A percentile compares a stretch with the other conserved stretches of the same genome.
Conservation (phyloP, 2,888 invertebrate species). For the Ariolimax columbianus region DNA sequence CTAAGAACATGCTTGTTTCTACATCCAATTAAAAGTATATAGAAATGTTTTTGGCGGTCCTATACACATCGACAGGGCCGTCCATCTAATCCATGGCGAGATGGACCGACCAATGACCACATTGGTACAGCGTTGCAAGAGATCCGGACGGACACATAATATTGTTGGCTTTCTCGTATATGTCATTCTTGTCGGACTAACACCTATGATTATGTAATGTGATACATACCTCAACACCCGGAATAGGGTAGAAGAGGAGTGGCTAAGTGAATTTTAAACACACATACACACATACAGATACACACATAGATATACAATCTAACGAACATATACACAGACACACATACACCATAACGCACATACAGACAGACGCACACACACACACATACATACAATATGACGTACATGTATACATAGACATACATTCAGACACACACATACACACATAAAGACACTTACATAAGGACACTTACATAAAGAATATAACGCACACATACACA, state of each 20-base stretch:
- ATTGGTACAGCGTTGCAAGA: background rate
- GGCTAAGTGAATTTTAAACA: background rate
- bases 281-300: background rate
- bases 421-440: no score
- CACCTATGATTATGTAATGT: background rate
- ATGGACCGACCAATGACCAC: background rate
- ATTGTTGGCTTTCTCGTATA: background rate
- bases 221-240: background rate
- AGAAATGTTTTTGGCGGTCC: no score
- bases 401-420: no score
- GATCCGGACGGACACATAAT: background rate
- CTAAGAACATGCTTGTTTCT: no score
- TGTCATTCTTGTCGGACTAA: background rate
- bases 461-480: no score
- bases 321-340: background rate
- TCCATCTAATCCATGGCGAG: no score
- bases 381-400: background rate
- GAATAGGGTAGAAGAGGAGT: no score
- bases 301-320: background rate
- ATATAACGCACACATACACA: no score
- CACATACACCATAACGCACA: background rate
- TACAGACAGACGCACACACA: background rate
- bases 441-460: no score
- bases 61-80: no score
- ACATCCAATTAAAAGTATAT: no score